Percentiles rank a stretch among this genome's conserved stretches.
phyloP scores from a whole-genome alignment of 2,113 vertebrate species.

The Geothlypis trichas region DNA sequence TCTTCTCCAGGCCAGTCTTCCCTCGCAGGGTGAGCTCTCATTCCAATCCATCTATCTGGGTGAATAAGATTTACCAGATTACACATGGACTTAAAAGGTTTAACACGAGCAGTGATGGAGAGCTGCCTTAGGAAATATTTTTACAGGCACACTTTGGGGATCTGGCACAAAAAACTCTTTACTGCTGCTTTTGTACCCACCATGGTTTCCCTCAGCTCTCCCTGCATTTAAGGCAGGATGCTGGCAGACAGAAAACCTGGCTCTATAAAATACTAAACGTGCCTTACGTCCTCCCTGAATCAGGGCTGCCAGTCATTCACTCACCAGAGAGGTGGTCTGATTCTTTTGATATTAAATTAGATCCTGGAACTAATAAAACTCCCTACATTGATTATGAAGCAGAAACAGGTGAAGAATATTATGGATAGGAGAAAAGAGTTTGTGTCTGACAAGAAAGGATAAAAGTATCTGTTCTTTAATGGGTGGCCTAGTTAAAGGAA shows the following conservation, averaged over 20 bases:
- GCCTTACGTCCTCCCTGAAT: neutral
- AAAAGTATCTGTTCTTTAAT: conserved; percentile 9
- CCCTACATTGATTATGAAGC: conserved; percentile 5
- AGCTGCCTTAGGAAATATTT: conserved; percentile 37
- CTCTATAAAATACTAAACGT: neutral
- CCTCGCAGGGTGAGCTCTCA: neutral
- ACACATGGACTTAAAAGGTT: conserved; percentile 10
- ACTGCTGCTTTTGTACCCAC: conserved; percentile 23
- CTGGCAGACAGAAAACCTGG: neutral
- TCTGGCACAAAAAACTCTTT: conserved; percentile 29
- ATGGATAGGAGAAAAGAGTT: neutral
- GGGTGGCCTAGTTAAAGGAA: conserved; percentile 47
- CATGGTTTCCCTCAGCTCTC: neutral
- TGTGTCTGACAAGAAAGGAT: conserved; percentile 23
- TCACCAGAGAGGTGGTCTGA: conserved; percentile 47
- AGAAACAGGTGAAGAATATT: neutral
- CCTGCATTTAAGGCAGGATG: neutral
- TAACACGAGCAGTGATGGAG: neutral
- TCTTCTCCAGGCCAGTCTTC: neutral
- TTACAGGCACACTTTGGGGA: conserved; percentile 28
- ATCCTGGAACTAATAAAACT: conserved; percentile 17
- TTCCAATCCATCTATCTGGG: neutral
- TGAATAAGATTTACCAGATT: conserved; percentile 25
- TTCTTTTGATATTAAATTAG: conserved; percentile 57
- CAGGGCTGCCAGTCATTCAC: conserved; percentile 8